phyloP scores from a whole-genome alignment of 2,888 invertebrate genomes.

The Sisyra nigra region DNA sequence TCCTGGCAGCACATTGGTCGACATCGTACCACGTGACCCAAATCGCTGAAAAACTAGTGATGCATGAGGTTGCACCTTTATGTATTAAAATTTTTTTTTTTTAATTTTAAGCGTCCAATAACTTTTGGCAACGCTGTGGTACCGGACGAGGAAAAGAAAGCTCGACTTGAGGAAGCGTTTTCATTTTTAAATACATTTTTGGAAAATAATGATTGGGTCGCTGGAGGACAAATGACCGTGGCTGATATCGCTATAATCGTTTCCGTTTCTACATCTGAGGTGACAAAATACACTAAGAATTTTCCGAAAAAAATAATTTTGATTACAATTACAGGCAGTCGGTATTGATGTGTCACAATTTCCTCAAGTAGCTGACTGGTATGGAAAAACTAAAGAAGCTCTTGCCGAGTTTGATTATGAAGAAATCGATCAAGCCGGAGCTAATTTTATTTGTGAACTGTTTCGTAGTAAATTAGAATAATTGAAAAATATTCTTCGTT shows the following conservation, averaged over 20 bases:
- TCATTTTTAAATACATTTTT: slow-evolving; percentile 39
- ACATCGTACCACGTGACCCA: too few relatives aligned
- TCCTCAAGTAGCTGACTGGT: slow-evolving; percentile 45
- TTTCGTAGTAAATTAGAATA: slow-evolving; percentile 29
- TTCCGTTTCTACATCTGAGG: slow-evolving; percentile 41
- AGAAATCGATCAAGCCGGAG: slow-evolving; percentile 44
- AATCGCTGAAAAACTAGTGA: too few relatives aligned
- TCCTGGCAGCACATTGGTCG: too few relatives aligned
- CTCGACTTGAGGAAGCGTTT: slow-evolving; percentile 40
- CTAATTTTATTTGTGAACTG: slow-evolving; percentile 34
- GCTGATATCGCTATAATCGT: slow-evolving; percentile 50
- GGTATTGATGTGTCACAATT: slow-evolving; percentile 37
- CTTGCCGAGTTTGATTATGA: slow-evolving; percentile 51
- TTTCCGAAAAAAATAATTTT: background rate
- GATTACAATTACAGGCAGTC: slow-evolving; percentile 32
- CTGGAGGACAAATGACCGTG: slow-evolving; percentile 49
- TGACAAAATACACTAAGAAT: slow-evolving; percentile 24
- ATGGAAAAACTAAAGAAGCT: slow-evolving; percentile 42
- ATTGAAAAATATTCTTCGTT: slow-evolving; percentile 17
- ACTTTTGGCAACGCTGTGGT: slow-evolving; percentile 21
- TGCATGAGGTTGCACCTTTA: too few relatives aligned
- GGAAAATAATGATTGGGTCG: slow-evolving; percentile 41
- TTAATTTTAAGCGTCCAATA: too few relatives aligned
- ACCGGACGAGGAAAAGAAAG: slow-evolving; percentile 29
- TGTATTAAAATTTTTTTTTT: too few relatives aligned